Conservation (phyloP, 2,797 vertebrate species). For the Esox lucius region DNA sequence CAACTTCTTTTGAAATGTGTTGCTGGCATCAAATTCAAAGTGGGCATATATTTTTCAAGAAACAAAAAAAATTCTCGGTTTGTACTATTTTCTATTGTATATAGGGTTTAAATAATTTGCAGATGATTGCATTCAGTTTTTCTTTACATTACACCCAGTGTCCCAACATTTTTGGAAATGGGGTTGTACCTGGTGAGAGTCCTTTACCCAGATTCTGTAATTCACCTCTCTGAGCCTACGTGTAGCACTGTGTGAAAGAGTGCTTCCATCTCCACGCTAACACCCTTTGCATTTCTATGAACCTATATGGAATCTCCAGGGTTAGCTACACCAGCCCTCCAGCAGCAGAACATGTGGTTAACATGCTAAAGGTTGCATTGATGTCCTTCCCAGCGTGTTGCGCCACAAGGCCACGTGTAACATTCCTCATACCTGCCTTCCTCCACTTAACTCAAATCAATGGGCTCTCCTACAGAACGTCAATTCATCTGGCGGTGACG, state of each 20-base stretch:
- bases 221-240: constrained; percentile 14
- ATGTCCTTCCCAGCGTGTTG: constrained; percentile 42
- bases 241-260: constrained; percentile 15
- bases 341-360: constrained; percentile 62
- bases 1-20: too few species aligned
- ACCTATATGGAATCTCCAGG: constrained; percentile 58
- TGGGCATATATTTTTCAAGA: too few species aligned
- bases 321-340: constrained; percentile 53
- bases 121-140: too few species aligned
- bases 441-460: constrained; percentile 73
- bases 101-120: too few species aligned
- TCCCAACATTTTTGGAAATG: too few species aligned
- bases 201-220: constrained; percentile 40
- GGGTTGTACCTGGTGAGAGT: constrained; percentile 19
- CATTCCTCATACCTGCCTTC: constrained; percentile 36
- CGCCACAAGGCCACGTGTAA: constrained; percentile 49
- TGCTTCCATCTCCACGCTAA: constrained; percentile 42
- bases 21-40: too few species aligned
- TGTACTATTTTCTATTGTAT: too few species aligned
- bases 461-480: constrained; percentile 63
- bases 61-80: too few species aligned
- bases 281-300: constrained; percentile 67
- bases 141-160: too few species aligned
- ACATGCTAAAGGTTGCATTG: constrained; percentile 58
- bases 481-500: constrained; percentile 64